Base-by-base conservation (phyloP, 2,797 vertebrate species). In the Protosalanx chinensis region DNA sequence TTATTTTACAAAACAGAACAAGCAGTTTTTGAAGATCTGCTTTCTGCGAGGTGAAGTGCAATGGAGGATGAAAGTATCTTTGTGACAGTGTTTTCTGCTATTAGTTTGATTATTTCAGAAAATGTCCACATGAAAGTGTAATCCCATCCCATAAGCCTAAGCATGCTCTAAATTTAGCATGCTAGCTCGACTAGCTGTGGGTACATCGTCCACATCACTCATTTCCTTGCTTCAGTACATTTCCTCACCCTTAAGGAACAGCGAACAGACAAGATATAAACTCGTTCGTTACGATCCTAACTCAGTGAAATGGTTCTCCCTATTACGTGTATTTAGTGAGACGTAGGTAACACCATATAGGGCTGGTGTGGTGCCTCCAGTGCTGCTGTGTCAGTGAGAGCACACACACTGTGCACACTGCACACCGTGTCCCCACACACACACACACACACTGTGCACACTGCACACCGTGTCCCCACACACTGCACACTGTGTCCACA, bases 91-190 rank as follows among this genome's bases (percentile, higher is more conserved):
- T 46, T 12, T 46, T 35, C 33, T 35, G 33, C 33, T 4, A 46
- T 12, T 46, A 46, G 4, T 10, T 56, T 56, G 51, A 56, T 18
- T 35, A 35, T 23, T 20, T 13, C 51, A n/a, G 18, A 65, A 61
- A 58, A 67, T 73, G 16, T 23, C 65, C 35, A 46, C 70, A 74
- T 68, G 70, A 71, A 68, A 62, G 32, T 64, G 46, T 81, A 71
- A 73, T 78, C 74, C 74, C 67, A 56, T 75, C 76, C 70, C 73
- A 76, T 71, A 73, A 80, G 57, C 53, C 68, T 58, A 30, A 73
- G 67, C 41, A 12, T 12, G 41, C 74, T 60, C 67, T 75, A 78
- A 84, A 80, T 77, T 80, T 79, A 76, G 73, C 62, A 35, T 8
- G 18, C 63, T 53, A 32, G 65, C 20, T 66, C 29, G 0, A 56